Evolutionary conservation across 2,888 invertebrate species (phyloP).

Genomic region (Pachliopta kotzebuea): DNA sequence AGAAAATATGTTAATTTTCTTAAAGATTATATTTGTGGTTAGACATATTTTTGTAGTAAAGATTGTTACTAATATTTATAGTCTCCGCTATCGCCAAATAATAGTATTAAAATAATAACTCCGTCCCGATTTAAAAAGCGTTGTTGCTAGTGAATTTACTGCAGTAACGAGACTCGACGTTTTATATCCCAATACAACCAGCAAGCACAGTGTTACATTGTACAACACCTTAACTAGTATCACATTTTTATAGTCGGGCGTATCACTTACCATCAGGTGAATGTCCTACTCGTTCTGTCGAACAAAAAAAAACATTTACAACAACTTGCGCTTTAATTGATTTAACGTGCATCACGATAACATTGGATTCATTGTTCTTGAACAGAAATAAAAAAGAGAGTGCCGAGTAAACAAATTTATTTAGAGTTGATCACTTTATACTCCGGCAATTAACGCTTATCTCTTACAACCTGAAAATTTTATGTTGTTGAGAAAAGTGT

Average conservation of each 20-base stretch:
- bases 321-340: background rate
- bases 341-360: constrained; percentile 3
- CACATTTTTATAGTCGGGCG: too few species aligned
- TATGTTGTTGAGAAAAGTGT: background rate
- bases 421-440: constrained; percentile 1
- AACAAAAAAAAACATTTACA: background rate
- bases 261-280: too few species aligned
- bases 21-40: background rate
- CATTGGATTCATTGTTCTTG: constrained; percentile 9
- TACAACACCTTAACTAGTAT: too few species aligned
- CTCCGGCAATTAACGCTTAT: background rate
- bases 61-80: background rate
- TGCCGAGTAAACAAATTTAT: constrained; percentile 10
- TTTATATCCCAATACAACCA: too few species aligned
- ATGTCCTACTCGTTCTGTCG: too few species aligned
- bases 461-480: background rate
- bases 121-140: too few species aligned
- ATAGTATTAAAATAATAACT: too few species aligned
- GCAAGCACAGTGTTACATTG: too few species aligned
- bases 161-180: too few species aligned
- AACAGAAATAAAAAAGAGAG: constrained; percentile 9
- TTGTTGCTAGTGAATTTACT: too few species aligned
- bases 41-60: background rate
- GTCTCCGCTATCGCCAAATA: too few species aligned
- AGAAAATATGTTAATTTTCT: background rate